A percentile compares a stretch with the other conserved stretches of the same genome.
phyloP scores from a whole-genome alignment of 1,140 invertebrate species.

The Leptopilina clavipes region DNA sequence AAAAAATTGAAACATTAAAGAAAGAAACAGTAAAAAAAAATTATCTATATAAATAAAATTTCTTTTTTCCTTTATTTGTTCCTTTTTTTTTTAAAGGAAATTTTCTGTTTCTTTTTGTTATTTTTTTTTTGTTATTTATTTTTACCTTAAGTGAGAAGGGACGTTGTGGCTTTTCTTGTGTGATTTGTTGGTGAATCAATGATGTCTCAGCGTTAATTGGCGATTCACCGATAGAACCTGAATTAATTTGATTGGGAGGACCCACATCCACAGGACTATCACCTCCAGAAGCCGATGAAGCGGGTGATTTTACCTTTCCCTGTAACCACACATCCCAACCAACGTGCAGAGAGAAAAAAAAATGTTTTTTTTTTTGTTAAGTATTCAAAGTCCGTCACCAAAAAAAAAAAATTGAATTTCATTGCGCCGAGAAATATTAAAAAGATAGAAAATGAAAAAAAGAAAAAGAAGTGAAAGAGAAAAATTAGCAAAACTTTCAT shows the following conservation, averaged over 20 bases:
- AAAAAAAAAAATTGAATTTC: neutral
- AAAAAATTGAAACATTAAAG: no score
- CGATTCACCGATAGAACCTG: slow-evolving; percentile 66
- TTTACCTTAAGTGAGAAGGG: slow-evolving; percentile 81
- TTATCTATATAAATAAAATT: no score
- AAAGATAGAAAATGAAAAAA: no score
- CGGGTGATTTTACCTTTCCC: slow-evolving; percentile 81
- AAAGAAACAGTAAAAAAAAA: no score
- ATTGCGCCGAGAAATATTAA: no score
- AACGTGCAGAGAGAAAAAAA: slow-evolving; percentile 58
- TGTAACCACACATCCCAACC: slow-evolving; percentile 76
- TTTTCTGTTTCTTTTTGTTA: no score
- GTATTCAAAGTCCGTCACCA: slow-evolving; percentile 71
- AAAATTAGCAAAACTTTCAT: slow-evolving; percentile 17
- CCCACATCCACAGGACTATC: slow-evolving; percentile 75
- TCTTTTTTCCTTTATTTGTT: no score
- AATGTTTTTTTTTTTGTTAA: slow-evolving; percentile 62
- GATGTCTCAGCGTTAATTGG: slow-evolving; percentile 66
- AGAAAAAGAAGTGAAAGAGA: no score
- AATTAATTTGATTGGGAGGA: slow-evolving; percentile 71
- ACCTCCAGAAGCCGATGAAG: slow-evolving; percentile 74
- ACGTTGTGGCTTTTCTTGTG: slow-evolving; percentile 77
- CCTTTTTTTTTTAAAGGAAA: no score
- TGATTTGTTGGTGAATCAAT: slow-evolving; percentile 68
- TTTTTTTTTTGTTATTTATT: no score